Base-by-base conservation (phyloP, 23 tunicate species). In the Ascidia mentula region DNA sequence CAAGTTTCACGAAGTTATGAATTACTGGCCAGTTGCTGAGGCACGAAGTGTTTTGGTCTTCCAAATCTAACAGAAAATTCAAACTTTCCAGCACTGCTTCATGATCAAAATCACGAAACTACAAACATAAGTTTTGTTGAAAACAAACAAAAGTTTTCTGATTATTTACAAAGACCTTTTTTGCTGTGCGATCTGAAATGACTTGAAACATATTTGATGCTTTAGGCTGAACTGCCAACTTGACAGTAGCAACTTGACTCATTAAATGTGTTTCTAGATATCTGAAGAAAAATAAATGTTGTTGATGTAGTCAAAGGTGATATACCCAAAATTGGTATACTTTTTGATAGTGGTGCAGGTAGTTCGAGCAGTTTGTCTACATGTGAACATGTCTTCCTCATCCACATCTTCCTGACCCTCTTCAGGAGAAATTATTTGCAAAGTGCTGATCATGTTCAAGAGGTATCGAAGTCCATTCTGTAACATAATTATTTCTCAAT, bases 381-480 rank as follows among this genome's bases (percentile, higher is more conserved):
- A 45, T 20, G 90, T 39, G 36, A 71, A 80, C 83, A 79, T 32
- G 69, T 86, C 83, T 73, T 86, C 90, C 60, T 60, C 61, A 20
- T 74, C 78, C 22, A 60, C 65, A 12, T 40, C 40, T 13, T 20
- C 38, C 26, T 77, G 75, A 33, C 69, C 72, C 15, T 18, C 61
- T 15, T 74, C 85, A 20, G 34, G 75, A 0, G 75, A 42, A 2
- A 91, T 82, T 17, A 82, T 72, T 17, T 81, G 88, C 31, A 85
- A 72, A 18, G 79, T 83, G 60, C 91, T 86, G 5, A 92, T 60
- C 82, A 87, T 79, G 82, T 92, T 92, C 45, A 92, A 39, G 37
- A 92, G 69, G 74, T 75, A 86, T 6, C 97, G 84, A 69, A 92
- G 74, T 32, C 92, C 97, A 69, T 83, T 86, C 93, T 88, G 79